phyloP scores from a whole-genome alignment of 23 tunicate genomes.

The Styela clava region DNA sequence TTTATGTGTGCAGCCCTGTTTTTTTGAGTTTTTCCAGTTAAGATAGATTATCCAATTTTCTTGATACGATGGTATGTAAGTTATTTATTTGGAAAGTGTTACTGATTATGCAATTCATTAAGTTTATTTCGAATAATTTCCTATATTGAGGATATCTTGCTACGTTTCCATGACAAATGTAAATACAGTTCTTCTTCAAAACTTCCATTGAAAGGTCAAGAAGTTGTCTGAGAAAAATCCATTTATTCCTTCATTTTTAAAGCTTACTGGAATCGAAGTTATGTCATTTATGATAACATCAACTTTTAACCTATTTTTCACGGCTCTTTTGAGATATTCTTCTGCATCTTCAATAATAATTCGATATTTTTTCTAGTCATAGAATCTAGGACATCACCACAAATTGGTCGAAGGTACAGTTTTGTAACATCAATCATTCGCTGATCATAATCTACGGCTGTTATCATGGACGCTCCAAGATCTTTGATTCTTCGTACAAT shows the following conservation, averaged over 20 bases:
- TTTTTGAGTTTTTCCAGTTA: conserved; percentile 27
- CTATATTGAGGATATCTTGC: conserved; percentile 25
- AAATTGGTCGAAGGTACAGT: conserved; percentile 63
- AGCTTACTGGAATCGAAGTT: conserved; percentile 89
- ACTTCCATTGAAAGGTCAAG: conserved; percentile 51
- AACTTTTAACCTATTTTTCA: conserved; percentile 45
- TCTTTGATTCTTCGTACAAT: conserved; percentile 59
- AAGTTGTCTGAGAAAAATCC: conserved; percentile 77
- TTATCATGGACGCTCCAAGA: conserved; percentile 51
- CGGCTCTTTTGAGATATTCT: conserved; percentile 36
- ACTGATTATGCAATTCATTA: conserved; percentile 31
- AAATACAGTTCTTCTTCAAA: conserved; percentile 62
- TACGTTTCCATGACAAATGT: conserved; percentile 62
- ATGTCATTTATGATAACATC: conserved; percentile 80
- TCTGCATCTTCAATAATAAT: conserved; percentile 80
- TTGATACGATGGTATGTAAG: conserved; percentile 76
- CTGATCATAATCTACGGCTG: conserved; percentile 85
- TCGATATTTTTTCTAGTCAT: conserved; percentile 55
- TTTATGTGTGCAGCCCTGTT: neutral
- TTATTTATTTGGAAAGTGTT: conserved; percentile 42
- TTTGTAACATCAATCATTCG: conserved; percentile 73
- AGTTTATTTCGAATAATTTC: conserved; percentile 63
- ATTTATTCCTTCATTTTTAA: conserved; percentile 45
- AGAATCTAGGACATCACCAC: conserved; percentile 70
- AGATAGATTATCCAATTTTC: conserved; percentile 86